phyloP scores from a whole-genome alignment of 92 coral and sea anemone species.

The Umimayanthus chanpuru region DNA sequence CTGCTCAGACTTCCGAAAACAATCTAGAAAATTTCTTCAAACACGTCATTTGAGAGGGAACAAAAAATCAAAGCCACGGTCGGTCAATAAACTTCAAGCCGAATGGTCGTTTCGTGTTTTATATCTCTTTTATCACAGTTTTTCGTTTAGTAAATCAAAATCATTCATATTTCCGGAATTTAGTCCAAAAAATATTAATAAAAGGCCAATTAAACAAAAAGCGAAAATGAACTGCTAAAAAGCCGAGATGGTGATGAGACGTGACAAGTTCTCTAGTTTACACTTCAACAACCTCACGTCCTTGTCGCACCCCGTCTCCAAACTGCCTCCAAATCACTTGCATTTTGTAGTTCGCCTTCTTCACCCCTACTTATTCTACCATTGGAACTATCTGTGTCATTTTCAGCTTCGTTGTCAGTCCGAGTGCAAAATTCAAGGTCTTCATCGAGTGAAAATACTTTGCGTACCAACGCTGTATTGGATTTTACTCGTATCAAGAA shows the following conservation, averaged over 20 bases:
- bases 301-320: neutral
- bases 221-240: neutral
- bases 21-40: neutral
- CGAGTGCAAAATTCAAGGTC: neutral
- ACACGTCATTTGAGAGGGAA: neutral
- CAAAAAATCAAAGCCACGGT: neutral
- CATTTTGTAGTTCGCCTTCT: neutral
- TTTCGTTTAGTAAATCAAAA: neutral
- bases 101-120: neutral
- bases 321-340: neutral
- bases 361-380: neutral
- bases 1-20: neutral
- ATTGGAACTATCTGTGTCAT: neutral
- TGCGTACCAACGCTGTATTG: neutral
- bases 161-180: neutral
- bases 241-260: neutral
- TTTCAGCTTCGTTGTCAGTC: neutral
- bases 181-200: neutral
- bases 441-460: neutral
- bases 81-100: neutral
- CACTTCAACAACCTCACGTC: slow-evolving; percentile 6
- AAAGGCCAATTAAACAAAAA: neutral
- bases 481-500: neutral
- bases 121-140: neutral
- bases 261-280: neutral